Evolutionary conservation across 2,888 invertebrate species (phyloP).

Genomic region (Agrotis clavis): DNA sequence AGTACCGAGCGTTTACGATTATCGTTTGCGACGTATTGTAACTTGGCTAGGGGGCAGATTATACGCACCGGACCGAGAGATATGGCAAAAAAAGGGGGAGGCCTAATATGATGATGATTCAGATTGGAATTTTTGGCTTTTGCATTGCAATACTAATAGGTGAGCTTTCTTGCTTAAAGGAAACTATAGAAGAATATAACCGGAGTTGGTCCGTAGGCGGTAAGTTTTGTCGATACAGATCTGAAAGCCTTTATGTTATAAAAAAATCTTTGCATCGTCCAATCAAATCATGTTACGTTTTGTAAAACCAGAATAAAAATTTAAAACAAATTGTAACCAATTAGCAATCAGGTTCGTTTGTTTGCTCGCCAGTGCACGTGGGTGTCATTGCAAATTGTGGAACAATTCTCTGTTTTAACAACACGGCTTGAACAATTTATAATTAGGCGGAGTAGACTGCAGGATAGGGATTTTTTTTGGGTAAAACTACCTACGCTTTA

Average conservation of each 20-base stretch:
- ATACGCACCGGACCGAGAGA: no score
- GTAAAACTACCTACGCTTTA: neutral
- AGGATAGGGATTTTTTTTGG: neutral
- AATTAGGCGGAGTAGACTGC: conserved; percentile 2
- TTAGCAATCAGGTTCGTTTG: conserved; percentile 45
- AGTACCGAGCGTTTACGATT: no score
- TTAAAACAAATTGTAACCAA: conserved; percentile 29
- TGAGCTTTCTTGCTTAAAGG: no score
- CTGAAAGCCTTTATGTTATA: neutral
- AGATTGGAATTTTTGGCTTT: no score
- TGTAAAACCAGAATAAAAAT: conserved; percentile 13
- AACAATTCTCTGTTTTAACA: conserved; percentile 10
- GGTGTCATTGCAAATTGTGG: conserved; percentile 30
- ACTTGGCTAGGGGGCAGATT: no score
- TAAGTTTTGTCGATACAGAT: neutral
- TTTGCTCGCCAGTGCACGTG: conserved; percentile 19
- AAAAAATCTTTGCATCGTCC: neutral
- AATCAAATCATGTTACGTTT: conserved; percentile 20
- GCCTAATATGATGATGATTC: no score
- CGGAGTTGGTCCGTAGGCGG: neutral
- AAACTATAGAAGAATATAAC: no score
- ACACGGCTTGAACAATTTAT: conserved; percentile 42
- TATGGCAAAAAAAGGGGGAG: no score
- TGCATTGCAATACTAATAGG: no score
- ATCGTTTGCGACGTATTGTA: no score